Evolutionary conservation across 2,113 vertebrate species (phyloP).

Genomic region (Malurus elegans): DNA sequence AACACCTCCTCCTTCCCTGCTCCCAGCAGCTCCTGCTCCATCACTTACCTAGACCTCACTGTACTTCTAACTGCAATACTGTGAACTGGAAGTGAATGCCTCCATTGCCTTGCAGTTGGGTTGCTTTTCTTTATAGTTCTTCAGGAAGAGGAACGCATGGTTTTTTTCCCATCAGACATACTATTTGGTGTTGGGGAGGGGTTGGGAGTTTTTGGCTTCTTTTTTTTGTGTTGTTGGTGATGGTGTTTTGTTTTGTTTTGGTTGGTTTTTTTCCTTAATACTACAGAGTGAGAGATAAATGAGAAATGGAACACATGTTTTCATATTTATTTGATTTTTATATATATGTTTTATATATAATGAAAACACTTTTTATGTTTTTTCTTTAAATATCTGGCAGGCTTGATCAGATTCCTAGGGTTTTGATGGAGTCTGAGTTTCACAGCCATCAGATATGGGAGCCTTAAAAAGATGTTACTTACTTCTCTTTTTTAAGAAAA

Average conservation of each 20-base stretch:
- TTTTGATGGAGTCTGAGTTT: constrained; percentile 64
- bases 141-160: constrained; percentile 27
- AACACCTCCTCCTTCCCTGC: constrained; percentile 72
- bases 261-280: background rate
- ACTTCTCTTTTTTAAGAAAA: constrained; percentile 47
- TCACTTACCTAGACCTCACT: constrained; percentile 80
- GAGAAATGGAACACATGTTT: constrained; percentile 49
- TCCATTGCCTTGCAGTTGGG: constrained; percentile 80
- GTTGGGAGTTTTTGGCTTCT: background rate
- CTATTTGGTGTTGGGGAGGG: background rate
- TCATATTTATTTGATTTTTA: constrained; percentile 61
- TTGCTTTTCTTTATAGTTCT: constrained; percentile 75
- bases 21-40: constrained; percentile 74
- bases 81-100: constrained; percentile 81
- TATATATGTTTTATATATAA: constrained; percentile 18
- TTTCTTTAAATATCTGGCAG: constrained; percentile 68
- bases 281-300: constrained; percentile 35
- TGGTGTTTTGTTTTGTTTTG: background rate
- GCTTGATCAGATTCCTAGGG: constrained; percentile 63
- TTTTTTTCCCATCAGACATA: constrained; percentile 45
- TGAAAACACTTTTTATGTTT: constrained; percentile 41
- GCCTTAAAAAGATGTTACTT: constrained; percentile 63
- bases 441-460: constrained; percentile 57
- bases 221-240: background rate
- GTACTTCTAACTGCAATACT: constrained; percentile 90